phyloP scores from a whole-genome alignment of 2,888 invertebrate genomes.

The Stictocephala bisonia region DNA sequence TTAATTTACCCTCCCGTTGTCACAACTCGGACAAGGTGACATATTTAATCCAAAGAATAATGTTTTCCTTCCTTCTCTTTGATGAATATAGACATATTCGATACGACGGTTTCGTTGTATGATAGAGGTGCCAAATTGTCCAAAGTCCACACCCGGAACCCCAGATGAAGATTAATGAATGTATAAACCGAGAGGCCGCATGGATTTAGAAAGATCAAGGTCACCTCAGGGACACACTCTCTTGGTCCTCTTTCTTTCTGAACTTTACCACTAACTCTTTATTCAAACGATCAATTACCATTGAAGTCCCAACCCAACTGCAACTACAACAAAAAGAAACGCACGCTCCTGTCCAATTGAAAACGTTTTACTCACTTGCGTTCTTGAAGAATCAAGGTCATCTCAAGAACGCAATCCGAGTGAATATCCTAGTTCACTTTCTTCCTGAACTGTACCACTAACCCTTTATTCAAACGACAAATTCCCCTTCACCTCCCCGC shows the following conservation, averaged over 20 bases:
- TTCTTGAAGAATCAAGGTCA: background rate
- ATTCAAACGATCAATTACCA: slow-evolving; percentile 27
- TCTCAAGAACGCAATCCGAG: background rate
- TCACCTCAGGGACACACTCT: background rate
- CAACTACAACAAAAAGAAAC: slow-evolving; percentile 45
- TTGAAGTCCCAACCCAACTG: slow-evolving; percentile 3
- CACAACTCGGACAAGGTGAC: too few relatives aligned
- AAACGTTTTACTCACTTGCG: slow-evolving; percentile 46
- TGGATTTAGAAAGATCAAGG: too few relatives aligned
- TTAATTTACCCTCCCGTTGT: too few relatives aligned
- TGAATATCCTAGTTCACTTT: slow-evolving; percentile 21
- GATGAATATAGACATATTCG: too few relatives aligned
- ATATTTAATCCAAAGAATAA: too few relatives aligned
- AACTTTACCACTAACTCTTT: slow-evolving; percentile 44
- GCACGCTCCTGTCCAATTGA: slow-evolving; percentile 40
- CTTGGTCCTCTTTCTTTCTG: slow-evolving; percentile 20
- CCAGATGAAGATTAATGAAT: too few relatives aligned
- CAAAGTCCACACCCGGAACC: too few relatives aligned
- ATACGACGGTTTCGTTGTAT: too few relatives aligned
- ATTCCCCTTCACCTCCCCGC: slow-evolving; percentile 3
- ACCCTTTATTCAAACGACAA: slow-evolving; percentile 42
- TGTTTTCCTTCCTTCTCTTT: too few relatives aligned
- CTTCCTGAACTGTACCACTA: slow-evolving; percentile 36
- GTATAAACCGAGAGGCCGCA: too few relatives aligned
- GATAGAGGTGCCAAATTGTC: too few relatives aligned